Evolutionary conservation across 2,113 vertebrate species (phyloP).

Genomic region (Campylomormyrus tamandua): DNA sequence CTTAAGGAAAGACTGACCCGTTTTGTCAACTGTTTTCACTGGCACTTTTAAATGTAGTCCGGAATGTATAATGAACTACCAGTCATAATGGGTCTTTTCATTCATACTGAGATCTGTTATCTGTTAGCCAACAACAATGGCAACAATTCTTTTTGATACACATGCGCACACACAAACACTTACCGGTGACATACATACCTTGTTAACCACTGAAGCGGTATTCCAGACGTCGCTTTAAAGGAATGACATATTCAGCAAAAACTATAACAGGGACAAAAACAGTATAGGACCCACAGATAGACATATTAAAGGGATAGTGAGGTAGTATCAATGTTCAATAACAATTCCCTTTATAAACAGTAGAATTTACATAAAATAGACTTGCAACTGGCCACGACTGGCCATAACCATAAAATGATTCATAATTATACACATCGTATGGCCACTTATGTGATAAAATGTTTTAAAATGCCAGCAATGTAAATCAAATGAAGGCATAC

Average conservation of each 20-base stretch:
- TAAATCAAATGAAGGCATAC: background rate
- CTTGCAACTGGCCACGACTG: background rate
- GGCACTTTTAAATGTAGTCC: background rate
- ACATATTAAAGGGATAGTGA: background rate
- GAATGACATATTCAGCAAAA: background rate
- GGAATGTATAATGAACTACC: conserved; percentile 12
- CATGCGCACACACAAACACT: background rate
- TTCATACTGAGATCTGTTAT: background rate
- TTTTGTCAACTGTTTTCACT: conserved; percentile 7
- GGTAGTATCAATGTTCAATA: background rate
- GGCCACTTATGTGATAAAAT: background rate
- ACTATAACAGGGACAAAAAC: background rate
- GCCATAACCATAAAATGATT: background rate
- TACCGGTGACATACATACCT: background rate
- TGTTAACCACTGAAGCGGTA: background rate
- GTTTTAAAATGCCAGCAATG: background rate
- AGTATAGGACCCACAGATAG: background rate
- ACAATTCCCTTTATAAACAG: background rate
- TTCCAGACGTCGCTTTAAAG: background rate
- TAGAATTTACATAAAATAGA: no score
- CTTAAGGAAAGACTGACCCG: background rate
- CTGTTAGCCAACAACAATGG: background rate
- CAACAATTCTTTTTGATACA: background rate
- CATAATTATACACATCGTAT: background rate
- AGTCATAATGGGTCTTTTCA: background rate